Evolutionary conservation across 2,797 vertebrate species (phyloP), one percentile per base, ranked within the genome.

Genomic region (Sciurus vulgaris): DNA sequence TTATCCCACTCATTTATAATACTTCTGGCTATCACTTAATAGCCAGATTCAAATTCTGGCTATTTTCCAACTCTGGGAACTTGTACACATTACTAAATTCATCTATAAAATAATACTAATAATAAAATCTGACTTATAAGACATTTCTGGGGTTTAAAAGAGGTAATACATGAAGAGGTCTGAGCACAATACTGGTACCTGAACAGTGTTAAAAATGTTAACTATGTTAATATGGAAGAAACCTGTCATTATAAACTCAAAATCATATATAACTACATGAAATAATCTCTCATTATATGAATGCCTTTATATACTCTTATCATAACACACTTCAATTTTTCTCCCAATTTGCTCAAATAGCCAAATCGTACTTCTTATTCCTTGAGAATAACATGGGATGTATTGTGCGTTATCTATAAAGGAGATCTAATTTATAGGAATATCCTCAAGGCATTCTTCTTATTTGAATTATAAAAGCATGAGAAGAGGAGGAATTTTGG

Each of bases 201-300:
- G 2, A 2, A 81, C 79, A 77, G 20, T 70, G 33, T 76, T 94
- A 74, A 67, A 74, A 85, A 28, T 63, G n/a, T 81, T 89, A 74
- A 49, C 20, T 93, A 2, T 86, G 61, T 28, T 79, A 24, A 26
- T 72, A 38, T n/a, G 6, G 24, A 83, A 91, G 11, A 93, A 30
- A 93, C 47, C 49, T 93, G 4, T 63, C 44, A 59, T 67, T 88
- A 54, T 5, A 96, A 83, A 30, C 26, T 93, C 93, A 88, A 93
- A 74, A 10, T 70, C 6, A 2, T 85, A 26, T 65, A n/a, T 79
- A 14, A 1, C 22, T 63, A 33, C 15, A 47, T 88, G 4, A n/a
- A 22, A 47, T 70, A 35, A 51, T 54, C 56, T 28, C 11, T 49
- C 24, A 41, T 86, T 82, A 59, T 33, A 44, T 59, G 35, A 83